Base-by-base conservation (phyloP, 2,113 vertebrate genomes). In the Chloropsis hardwickii region DNA sequence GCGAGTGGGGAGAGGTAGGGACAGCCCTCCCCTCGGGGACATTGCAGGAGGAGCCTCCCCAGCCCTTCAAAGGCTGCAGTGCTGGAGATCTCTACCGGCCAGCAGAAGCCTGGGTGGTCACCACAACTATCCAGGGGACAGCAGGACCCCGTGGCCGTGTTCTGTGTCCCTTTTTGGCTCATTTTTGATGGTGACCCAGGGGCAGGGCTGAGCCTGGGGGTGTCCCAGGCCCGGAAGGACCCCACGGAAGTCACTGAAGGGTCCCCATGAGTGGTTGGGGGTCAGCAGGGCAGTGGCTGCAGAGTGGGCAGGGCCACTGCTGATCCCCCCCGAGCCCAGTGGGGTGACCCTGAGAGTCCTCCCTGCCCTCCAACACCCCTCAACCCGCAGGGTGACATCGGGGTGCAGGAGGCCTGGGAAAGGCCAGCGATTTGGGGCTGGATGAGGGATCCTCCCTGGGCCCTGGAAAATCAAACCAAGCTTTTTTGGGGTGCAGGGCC, bases 1-100 rank as follows among this genome's bases (percentile, higher is more conserved):
- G 99, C 35, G 98, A 99, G 64, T 99, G 99, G 99, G 98, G 99
- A 91, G 99, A 99, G 98, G 99, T 99, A 97, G 40, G 70, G 76
- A 73, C 73, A 16, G 12, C 20, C 71, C 70, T 71, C 23, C 18
- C 35, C 25, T 0, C 1, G 27, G 56, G 21, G 29, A 13, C 6
- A 19, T 2, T 14, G 66, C 42, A 60, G 74, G 60, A 60, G 33
- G 8, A 82, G 11, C 20, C 67, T 21, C 33, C 42, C n/a, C 54
- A 24, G 13, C 22, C 66, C 57, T 17, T 39, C 70, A 29, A 10
- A 47, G 12, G 61, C 65, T 25, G 9, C 2, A 0, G 11, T 10
- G 14, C 56, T 1, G 1, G 16, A 48, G 29, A 39, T 6, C 71
- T 71, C 48, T 9, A 5, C 11, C 1, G 16, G 33, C 51, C 37